Conservation (phyloP, 1,140 invertebrate species). For the Portunus trituberculatus region DNA sequence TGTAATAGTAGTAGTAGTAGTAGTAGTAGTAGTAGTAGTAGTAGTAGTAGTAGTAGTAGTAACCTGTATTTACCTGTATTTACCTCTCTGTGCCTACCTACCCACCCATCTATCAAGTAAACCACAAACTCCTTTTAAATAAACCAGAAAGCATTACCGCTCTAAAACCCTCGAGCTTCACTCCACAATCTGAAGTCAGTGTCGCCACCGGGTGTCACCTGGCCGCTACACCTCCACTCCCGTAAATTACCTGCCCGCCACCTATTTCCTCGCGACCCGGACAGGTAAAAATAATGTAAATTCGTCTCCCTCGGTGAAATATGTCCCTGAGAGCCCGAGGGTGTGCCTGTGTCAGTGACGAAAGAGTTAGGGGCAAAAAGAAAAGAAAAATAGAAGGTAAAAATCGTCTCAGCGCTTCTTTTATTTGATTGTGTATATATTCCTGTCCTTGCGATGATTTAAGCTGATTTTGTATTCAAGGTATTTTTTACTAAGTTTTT, state of each 20-base stretch:
- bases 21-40: neutral
- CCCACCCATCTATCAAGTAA: no score
- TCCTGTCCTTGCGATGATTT: neutral
- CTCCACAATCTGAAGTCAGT: neutral
- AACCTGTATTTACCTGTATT: neutral
- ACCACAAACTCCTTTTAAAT: no score
- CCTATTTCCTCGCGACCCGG: neutral
- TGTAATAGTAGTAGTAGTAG: neutral
- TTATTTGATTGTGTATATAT: neutral
- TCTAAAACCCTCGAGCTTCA: neutral
- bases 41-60: neutral
- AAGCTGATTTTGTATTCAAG: neutral
- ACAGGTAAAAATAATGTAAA: slow-evolving; percentile 30
- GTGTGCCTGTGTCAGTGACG: neutral
- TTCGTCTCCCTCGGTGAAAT: neutral
- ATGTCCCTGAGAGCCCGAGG: neutral
- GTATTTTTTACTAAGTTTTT: neutral
- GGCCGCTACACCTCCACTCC: neutral
- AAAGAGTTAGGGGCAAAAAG: neutral
- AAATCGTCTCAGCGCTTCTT: neutral
- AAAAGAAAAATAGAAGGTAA: neutral
- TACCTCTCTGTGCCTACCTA: no score
- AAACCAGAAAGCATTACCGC: no score
- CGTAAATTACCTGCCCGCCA: neutral
- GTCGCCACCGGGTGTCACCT: neutral